A percentile compares a stretch with the other conserved stretches of the same genome.
Conservation (phyloP, 2,113 vertebrate species). For the Hippopotamus amphibius region DNA sequence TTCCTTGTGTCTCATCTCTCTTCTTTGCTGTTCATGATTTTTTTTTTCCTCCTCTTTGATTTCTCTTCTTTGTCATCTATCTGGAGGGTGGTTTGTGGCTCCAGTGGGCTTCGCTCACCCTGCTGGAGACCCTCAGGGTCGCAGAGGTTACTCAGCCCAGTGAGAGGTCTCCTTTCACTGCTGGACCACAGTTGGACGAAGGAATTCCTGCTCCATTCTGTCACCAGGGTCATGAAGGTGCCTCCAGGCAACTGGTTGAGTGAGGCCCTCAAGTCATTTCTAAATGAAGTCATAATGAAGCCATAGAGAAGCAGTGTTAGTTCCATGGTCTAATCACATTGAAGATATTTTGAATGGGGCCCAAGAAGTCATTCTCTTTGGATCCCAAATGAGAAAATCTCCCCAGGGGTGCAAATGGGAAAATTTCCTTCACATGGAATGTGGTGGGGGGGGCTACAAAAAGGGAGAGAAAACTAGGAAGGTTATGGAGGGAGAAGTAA, state of each 20-base stretch:
- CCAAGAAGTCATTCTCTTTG: background rate
- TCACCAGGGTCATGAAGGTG: rapidly evolving
- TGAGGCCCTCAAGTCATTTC: background rate
- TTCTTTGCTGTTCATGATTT: background rate
- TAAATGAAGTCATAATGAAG: background rate
- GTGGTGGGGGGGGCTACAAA: background rate
- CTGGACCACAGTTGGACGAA: background rate
- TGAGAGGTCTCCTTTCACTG: background rate
- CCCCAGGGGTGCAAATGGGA: background rate
- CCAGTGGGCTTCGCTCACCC: background rate
- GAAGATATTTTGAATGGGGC: background rate
- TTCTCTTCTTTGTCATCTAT: background rate
- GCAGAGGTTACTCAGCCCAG: background rate
- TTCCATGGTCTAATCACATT: background rate
- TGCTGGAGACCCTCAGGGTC: background rate
- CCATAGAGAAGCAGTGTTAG: background rate
- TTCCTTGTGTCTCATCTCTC: background rate
- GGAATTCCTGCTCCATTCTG: background rate
- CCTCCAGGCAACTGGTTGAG: background rate
- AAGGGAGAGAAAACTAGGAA: background rate
- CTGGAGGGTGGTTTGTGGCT: rapidly evolving
- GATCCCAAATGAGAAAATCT: background rate
- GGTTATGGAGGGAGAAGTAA: background rate
- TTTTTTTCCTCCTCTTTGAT: background rate
- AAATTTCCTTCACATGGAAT: background rate